phyloP scores from a whole-genome alignment of 2,888 invertebrate species.

The Disparrhopalites patrizii region DNA sequence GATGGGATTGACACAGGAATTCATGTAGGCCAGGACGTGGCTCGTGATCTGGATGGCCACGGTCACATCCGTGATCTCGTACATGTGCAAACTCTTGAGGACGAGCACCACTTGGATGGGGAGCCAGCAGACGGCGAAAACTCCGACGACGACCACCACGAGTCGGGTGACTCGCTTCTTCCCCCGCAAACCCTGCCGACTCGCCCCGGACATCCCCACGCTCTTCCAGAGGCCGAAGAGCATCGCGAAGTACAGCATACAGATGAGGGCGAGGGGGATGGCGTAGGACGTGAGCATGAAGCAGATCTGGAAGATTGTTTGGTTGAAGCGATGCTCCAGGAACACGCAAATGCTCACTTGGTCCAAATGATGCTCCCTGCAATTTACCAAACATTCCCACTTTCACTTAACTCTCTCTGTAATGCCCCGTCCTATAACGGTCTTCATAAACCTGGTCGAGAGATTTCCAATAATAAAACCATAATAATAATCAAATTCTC shows the following conservation, averaged over 20 bases:
- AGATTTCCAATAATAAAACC: too few species aligned
- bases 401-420: too few species aligned
- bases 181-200: slow-evolving; percentile 75
- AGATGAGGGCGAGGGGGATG: slow-evolving; percentile 79
- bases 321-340: slow-evolving; percentile 55
- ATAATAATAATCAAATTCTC: too few species aligned
- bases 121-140: slow-evolving; percentile 90
- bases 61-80: slow-evolving; percentile 63
- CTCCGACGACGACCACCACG: slow-evolving; percentile 78
- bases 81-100: slow-evolving; percentile 68
- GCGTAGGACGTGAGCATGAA: slow-evolving; percentile 86
- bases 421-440: too few species aligned
- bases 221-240: slow-evolving; percentile 80
- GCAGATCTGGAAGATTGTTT: slow-evolving; percentile 61
- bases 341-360: slow-evolving; percentile 70
- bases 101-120: slow-evolving; percentile 86
- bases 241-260: slow-evolving; percentile 84
- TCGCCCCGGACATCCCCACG: slow-evolving; percentile 68
- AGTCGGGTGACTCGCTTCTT: slow-evolving; percentile 85
- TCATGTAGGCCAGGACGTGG: slow-evolving; percentile 83
- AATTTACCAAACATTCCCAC: too few species aligned
- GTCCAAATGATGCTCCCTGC: too few species aligned
- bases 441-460: too few species aligned
- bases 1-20: slow-evolving; percentile 87
- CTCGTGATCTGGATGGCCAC: slow-evolving; percentile 73